Base-by-base conservation (phyloP, 2,888 invertebrate species). In the Stictocephala bisonia region DNA sequence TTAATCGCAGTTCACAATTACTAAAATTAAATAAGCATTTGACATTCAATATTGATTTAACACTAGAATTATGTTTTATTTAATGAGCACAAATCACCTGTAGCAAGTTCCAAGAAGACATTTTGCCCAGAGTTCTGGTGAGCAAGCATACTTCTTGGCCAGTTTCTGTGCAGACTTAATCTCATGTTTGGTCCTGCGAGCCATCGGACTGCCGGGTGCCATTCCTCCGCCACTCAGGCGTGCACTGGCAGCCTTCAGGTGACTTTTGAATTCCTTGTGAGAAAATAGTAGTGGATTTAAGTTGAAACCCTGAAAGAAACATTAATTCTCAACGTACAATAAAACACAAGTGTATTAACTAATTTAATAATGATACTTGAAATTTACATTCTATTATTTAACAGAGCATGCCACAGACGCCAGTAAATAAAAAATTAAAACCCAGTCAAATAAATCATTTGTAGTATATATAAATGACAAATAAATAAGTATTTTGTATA, bases 151-250 rank as follows among this genome's bases (percentile, higher is more conserved):
- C 77, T 80, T 78, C 81, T 88, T 86, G 20, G 92, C 92, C 81
- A 90, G 86, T 87, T 93, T 92, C 85, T 96, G 96, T 3, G 97
- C 95, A 13, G 93, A 90, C 82, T 93, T 94, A 18, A 97, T 93
- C 86, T 99, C 99, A 80, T 98, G 96, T 82, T 97, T 97, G 7
- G 97, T 97, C 79, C 99, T 87, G 3, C 94, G 86, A 0, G 96
- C 96, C 88, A 98, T 92, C 0, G 97, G 97, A 78, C 95, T 95
- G 9, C 93, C 94, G 77, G 95, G 93, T 7, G 74, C 71, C 35
- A 78, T 67, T 4, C 75, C 78, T 11, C 76, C 67, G 3, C 56
- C 35, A 0, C 76, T 66, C 40, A 51, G 44, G 4, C 56, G n/a
- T 11, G 64, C n/a, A 6, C 67, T 70, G 4, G 71, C 44, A 9